phyloP scores from a whole-genome alignment of 2,113 vertebrate genomes.

The Hippotragus niger region DNA sequence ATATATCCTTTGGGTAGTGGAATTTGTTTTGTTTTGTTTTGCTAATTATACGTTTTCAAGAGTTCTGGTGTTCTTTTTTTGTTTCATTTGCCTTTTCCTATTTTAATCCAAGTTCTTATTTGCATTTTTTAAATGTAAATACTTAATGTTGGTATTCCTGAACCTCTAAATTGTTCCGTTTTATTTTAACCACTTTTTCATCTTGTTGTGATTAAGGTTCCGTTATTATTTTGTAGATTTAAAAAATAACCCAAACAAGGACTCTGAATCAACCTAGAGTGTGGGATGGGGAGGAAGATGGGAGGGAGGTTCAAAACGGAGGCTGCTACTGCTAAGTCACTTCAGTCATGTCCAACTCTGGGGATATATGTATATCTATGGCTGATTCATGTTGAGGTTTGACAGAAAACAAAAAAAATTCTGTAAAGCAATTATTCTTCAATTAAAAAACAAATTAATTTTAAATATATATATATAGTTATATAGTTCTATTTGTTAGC shows the following conservation, averaged over 20 bases:
- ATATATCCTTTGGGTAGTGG: background rate
- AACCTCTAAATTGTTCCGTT: background rate
- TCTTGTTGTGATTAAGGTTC: background rate
- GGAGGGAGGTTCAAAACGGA: background rate
- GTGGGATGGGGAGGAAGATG: background rate
- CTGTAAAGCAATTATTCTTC: background rate
- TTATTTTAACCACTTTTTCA: background rate
- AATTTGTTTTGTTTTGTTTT: background rate
- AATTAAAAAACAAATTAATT: background rate
- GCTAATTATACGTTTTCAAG: slow-evolving; percentile 10
- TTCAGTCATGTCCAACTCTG: no score
- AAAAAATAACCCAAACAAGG: background rate
- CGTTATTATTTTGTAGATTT: background rate
- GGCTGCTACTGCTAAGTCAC: background rate
- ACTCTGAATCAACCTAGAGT: background rate
- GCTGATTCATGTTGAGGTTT: background rate
- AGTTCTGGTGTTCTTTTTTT: background rate
- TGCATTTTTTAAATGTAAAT: background rate
- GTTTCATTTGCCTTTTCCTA: background rate
- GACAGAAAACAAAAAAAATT: background rate
- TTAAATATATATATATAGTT: background rate
- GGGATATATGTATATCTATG: background rate
- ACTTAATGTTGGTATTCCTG: background rate
- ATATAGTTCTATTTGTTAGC: background rate
- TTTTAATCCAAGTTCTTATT: background rate